Conservation (phyloP, 2,888 invertebrate genomes). For the Polietes domitor region DNA sequence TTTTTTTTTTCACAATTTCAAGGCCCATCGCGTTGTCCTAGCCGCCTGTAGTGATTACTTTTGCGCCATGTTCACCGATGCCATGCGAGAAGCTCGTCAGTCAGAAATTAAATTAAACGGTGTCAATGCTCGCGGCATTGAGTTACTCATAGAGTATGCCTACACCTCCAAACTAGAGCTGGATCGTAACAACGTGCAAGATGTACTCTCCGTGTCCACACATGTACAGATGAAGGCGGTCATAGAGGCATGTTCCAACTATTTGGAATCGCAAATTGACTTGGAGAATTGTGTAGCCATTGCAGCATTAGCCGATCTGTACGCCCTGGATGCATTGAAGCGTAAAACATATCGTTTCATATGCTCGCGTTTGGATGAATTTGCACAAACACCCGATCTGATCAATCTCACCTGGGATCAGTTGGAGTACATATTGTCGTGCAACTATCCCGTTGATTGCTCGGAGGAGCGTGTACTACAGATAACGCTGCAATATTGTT, state of each 20-base stretch:
- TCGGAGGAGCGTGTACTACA: slow-evolving; percentile 84
- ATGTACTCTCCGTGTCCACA: slow-evolving; percentile 86
- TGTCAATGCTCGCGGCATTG: slow-evolving; percentile 85
- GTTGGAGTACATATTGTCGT: slow-evolving; percentile 84
- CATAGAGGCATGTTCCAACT: slow-evolving; percentile 85
- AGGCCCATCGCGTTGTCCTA: slow-evolving; percentile 87
- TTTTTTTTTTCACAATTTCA: slow-evolving; percentile 36
- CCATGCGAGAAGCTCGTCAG: slow-evolving; percentile 85
- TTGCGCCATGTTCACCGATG: slow-evolving; percentile 88
- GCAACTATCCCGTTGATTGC: slow-evolving; percentile 87
- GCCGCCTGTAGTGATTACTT: slow-evolving; percentile 89
- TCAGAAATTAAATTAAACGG: slow-evolving; percentile 86
- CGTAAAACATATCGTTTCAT: slow-evolving; percentile 85
- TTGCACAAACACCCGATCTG: slow-evolving; percentile 84
- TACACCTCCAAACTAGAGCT: slow-evolving; percentile 83
- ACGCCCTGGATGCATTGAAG: slow-evolving; percentile 83
- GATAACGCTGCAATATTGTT: slow-evolving; percentile 84
- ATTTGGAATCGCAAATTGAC: slow-evolving; percentile 85
- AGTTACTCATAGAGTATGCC: slow-evolving; percentile 85
- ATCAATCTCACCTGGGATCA: slow-evolving; percentile 84
- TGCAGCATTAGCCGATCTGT: slow-evolving; percentile 86
- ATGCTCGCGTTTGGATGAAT: slow-evolving; percentile 84
- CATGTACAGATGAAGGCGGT: slow-evolving; percentile 85
- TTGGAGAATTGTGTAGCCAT: slow-evolving; percentile 88
- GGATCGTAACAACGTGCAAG: slow-evolving; percentile 85